Percentiles rank a stretch among this genome's conserved stretches.
Evolutionary conservation across 2,113 vertebrate species (phyloP).

Genomic region (Lipotes vexillifer): DNA sequence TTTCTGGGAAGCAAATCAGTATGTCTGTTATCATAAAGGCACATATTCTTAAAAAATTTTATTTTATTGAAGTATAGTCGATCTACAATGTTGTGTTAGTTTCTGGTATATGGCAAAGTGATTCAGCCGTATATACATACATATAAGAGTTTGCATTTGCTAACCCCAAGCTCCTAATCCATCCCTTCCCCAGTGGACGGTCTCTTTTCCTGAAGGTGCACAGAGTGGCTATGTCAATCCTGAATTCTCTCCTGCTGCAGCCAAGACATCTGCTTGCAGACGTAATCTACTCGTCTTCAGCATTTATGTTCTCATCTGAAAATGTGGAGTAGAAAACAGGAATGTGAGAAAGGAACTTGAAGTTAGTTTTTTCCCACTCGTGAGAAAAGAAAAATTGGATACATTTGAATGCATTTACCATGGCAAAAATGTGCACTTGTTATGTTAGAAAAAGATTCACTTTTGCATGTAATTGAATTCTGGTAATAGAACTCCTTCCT

Average conservation of each 20-base stretch:
- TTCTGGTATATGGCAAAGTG: not conserved
- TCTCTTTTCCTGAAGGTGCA: not conserved
- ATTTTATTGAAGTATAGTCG: not conserved
- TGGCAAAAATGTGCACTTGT: not conserved
- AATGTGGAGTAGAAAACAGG: not conserved
- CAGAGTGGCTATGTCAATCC: not conserved
- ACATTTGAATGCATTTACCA: not conserved
- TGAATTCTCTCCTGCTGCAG: not conserved
- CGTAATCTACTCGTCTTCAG: accelerated
- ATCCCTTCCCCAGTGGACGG: not conserved
- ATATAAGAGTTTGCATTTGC: not conserved
- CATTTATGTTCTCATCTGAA: not conserved
- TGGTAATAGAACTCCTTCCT: not conserved
- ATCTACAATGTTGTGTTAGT: not conserved
- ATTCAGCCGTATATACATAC: not conserved
- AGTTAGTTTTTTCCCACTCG: not conserved
- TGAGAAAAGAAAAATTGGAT: not conserved
- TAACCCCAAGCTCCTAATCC: not conserved
- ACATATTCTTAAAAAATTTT: not conserved
- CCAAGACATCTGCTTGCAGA: not conserved
- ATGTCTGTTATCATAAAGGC: not conserved
- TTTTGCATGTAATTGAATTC: not conserved
- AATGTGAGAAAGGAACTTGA: not conserved
- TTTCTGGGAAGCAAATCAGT: not conserved
- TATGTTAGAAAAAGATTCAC: not conserved